Evolutionary conservation across 2,888 invertebrate species (phyloP), one percentile per base, ranked within the genome.

Genomic region (Pristionchus mayeri): DNA sequence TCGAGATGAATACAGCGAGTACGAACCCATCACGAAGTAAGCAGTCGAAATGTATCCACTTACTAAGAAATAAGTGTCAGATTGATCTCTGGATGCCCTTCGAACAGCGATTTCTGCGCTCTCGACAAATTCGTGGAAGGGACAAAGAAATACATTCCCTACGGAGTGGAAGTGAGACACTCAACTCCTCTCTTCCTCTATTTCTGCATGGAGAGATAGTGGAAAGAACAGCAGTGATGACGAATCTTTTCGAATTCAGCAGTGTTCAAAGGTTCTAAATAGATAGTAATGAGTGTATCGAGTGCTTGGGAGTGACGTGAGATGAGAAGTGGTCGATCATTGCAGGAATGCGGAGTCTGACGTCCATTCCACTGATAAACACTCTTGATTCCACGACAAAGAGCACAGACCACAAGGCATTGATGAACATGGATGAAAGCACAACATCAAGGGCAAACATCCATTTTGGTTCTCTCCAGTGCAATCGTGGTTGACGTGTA

Each of bases 311-410:
- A n/a, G n/a, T n/a, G n/a, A n/a, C n/a, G n/a, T n/a, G n/a, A n/a
- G n/a, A n/a, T n/a, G n/a, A n/a, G n/a, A n/a, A n/a, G n/a, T n/a
- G n/a, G n/a, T 63, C 18, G 34, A 18, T 34, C 63, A 34, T 63
- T 63, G 63, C 63, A 71, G 71, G 71, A 71, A 71, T 71, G 71
- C 16, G 71, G 71, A 24, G 40, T 71, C 24, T 71, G 24, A 71
- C 71, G 71, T 24, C 71, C n/a, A 9, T 6, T 24, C 24, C 18
- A 11, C 71, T 71, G 71, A 71, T 71, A 71, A 71, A 71, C 24
- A 44, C 37, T 7, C n/a, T 44, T 71, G n/a, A 24, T 71, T 71
- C 40, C 71, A 71, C 40, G 71, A 71, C 71, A 71, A 13, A 71
- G 21, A 54, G 9, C 54, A 54, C 54, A 54, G 54, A 54, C 16